Evolutionary conservation across 2,888 invertebrate species (phyloP), one percentile per base, ranked within the genome.

Genomic region (Lasioglossum leucozonium): DNA sequence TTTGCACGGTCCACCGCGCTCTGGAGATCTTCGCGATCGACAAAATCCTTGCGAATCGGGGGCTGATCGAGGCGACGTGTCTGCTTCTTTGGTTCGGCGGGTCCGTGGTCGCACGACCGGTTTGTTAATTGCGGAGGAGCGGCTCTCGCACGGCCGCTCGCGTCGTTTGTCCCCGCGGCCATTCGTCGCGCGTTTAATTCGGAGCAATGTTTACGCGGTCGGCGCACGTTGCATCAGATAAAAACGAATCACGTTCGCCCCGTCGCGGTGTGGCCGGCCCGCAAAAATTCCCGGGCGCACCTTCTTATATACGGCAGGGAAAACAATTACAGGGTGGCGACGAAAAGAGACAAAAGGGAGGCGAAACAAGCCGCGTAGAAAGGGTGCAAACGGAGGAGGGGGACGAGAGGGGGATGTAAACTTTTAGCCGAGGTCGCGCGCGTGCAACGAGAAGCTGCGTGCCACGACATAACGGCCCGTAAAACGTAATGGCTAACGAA

Each of bases 401-500:
- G 47, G 2, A 47, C 18, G 37, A 2, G n/a, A 2, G n/a, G 44
- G 16, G 16, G 16, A 16, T 44, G 5, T 44, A 16, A 44, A 44
- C 77, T 62, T 84, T 86, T 74, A 40, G n/a, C 81, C 37, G 0
- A 18, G 22, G 37, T n/a, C n/a, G n/a, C n/a, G n/a, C 34, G 67
- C 37, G 37, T 22, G 67, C 67, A 37, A 67, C 72, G 47, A 55
- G 69, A 65, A 51, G 44, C 84, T 77, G 83, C 85, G 84, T 87
- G 84, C 72, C 84, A 76, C 79, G 81, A 77, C 81, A 85, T 89
- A 88, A 91, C 90, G 88, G 84, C 85, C 82, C 85, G 88, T 91
- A 91, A 91, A 91, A 87, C 85, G 88, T 91, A 91, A 92, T 90
- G 82, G 91, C 82, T 80, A 79, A 83, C 85, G 90, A 91, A 92